Evolutionary conservation across 2,113 vertebrate genomes (phyloP).

Genomic region (Malurus cyaneus): DNA sequence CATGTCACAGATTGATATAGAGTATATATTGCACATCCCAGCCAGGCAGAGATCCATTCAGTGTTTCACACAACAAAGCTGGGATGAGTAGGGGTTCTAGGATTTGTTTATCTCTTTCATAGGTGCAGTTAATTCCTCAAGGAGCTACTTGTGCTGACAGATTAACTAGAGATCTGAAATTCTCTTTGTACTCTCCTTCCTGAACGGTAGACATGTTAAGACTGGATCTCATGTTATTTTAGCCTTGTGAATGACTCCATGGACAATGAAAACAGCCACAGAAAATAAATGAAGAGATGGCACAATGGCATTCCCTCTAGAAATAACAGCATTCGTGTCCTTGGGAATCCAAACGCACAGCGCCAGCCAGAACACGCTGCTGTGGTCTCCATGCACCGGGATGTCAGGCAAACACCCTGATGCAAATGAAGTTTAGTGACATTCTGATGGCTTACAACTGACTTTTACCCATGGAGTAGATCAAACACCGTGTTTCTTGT

Average conservation of each 20-base stretch:
- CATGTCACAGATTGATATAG: slow-evolving; percentile 30
- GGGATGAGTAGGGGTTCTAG: not conserved
- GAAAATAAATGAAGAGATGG: not conserved
- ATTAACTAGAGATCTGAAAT: slow-evolving; percentile 2
- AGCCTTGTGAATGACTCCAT: not conserved
- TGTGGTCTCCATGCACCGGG: not conserved
- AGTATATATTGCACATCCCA: not conserved
- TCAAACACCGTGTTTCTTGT: not conserved
- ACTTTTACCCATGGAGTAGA: not conserved
- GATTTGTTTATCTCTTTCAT: not conserved
- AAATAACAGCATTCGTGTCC: not conserved
- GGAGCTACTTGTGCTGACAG: not conserved
- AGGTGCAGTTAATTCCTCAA: not conserved
- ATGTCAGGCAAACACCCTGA: not conserved
- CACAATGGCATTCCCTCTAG: not conserved
- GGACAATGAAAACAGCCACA: not conserved
- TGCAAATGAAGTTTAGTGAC: not conserved
- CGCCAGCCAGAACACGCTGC: fast-evolving
- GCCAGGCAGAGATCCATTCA: not conserved
- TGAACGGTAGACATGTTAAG: not conserved
- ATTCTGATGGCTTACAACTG: not conserved
- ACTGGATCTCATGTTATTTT: slow-evolving; percentile 3
- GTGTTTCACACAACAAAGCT: slow-evolving; percentile 11
- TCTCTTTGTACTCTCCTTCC: not conserved
- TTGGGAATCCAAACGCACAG: fast-evolving